These are phyloP conservation scores for Megastigmus dorsalis DNA, from an alignment of 2,888 invertebrate genomes.

Conservation along the genomic window DNA sequence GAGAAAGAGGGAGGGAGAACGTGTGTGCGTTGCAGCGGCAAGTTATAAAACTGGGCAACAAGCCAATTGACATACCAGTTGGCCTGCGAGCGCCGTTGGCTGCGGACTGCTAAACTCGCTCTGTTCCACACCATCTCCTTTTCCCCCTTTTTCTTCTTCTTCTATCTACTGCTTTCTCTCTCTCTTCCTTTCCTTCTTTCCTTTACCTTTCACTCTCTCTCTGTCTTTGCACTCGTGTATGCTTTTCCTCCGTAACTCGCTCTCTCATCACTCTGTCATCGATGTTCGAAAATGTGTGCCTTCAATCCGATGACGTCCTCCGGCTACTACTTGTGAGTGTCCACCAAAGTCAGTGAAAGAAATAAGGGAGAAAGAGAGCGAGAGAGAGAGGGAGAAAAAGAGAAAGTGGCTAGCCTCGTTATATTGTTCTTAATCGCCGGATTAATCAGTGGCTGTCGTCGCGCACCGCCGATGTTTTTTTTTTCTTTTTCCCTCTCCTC, in stretches of 20 bases:
- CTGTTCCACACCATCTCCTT: no score
- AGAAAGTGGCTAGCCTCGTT: conserved; percentile 26
- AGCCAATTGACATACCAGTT: conserved; percentile 72
- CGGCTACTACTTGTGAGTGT: conserved; percentile 31
- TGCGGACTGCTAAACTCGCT: conserved; percentile 58
- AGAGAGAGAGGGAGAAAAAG: neutral
- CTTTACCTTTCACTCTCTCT: neutral
- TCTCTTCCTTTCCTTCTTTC: neutral
- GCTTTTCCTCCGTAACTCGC: conserved; percentile 12
- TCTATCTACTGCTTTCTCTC: neutral
- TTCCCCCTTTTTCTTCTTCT: neutral
- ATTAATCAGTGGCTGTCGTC: conserved; percentile 38
- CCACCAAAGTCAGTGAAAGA: neutral
- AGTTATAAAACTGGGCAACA: conserved; percentile 74
- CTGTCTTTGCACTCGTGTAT: no score
- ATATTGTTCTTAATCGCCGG: conserved; percentile 49
- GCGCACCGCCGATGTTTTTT: no score
- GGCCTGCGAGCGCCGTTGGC: conserved; percentile 70
- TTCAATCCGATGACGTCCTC: conserved; percentile 28
- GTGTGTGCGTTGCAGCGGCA: conserved; percentile 55
- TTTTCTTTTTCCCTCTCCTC: no score
- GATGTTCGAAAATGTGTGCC: conserved; percentile 29
- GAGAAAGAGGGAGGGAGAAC: conserved; percentile 58
- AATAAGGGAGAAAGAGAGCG: neutral
- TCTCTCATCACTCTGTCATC: no score